Conservation (phyloP, 2,113 vertebrate genomes). For the Tenrec ecaudatus region DNA sequence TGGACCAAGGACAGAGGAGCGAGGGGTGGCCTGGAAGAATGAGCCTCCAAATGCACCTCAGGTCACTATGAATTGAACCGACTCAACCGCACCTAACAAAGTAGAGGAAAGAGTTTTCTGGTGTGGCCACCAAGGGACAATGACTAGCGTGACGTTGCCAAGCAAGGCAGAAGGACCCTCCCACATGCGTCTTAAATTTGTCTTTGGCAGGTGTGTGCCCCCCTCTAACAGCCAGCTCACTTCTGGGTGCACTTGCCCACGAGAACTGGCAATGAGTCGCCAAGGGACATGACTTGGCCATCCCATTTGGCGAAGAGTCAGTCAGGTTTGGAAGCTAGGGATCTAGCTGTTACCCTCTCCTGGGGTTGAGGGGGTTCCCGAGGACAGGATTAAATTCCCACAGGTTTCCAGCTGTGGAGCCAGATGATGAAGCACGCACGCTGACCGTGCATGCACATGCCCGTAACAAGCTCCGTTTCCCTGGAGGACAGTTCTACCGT, state of each 20-base stretch:
- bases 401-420: not conserved
- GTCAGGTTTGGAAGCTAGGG: not conserved
- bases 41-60: no score
- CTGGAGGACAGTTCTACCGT: not conserved
- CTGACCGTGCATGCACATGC: no score
- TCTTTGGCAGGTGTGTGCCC: not conserved
- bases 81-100: not conserved
- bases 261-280: not conserved
- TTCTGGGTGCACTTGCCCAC: not conserved
- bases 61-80: no score
- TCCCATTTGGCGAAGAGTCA: not conserved
- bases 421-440: not conserved
- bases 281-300: not conserved
- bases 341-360: not conserved
- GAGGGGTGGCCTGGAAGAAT: not conserved
- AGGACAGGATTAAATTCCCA: constrained; percentile 35
- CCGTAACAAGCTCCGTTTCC: no score
- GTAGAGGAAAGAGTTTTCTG: not conserved
- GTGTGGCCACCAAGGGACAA: not conserved
- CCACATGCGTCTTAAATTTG: not conserved
- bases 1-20: no score
- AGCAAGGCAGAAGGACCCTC: no score
- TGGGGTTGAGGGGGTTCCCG: not conserved
- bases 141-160: not conserved
- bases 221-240: not conserved